Evolutionary conservation across 2,113 vertebrate genomes (phyloP), one percentile per base, ranked within the genome.

Genomic region (Archilochus colubris): DNA sequence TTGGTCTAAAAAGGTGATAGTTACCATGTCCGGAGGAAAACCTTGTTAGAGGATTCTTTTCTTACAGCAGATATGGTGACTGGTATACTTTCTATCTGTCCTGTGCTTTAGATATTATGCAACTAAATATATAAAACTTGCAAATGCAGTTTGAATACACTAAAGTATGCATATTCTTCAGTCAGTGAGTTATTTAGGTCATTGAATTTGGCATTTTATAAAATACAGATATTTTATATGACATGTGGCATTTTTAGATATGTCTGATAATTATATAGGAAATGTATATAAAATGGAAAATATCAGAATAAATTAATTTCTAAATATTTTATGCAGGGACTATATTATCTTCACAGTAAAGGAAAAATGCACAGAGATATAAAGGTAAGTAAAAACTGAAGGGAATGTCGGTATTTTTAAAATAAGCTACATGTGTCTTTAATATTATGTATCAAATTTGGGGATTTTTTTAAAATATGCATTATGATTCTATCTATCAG

Each of bases 301-400:
- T 64, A 44, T 3, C 77, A 19, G 17, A 72, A 73, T 96, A 78
- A 97, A 90, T 91, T 24, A 36, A 64, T 80, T 4, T 85, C 40
- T 86, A 58, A 92, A 86, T 89, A 70, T 94, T 93, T 93, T 94
- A 70, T 97, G 24, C 89, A 99, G 98, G 98, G 98, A 69, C 96
- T 99, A 9, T 98, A 98, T 96, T 99, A 99, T 83, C 98, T 99
- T 94, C 98, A 99, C 92, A 98, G 97, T 97, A 99, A 98, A 98
- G 98, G 98, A 96, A 99, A 99, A 97, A 99, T 99, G 98, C 98
- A 99, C 96, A 97, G 98, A 97, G 98, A 99, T 89, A 99, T 99
- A 95, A 99, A 99, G 98, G 98, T 99, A 97, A 73, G 95, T 80
- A 44, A 85, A 30, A 87, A 67, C 8, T 16, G 46, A 64, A 73